Evolutionary conservation across 2,797 vertebrate species (phyloP), one percentile per base, ranked within the genome.

Genomic region (Synanceia verrucosa): DNA sequence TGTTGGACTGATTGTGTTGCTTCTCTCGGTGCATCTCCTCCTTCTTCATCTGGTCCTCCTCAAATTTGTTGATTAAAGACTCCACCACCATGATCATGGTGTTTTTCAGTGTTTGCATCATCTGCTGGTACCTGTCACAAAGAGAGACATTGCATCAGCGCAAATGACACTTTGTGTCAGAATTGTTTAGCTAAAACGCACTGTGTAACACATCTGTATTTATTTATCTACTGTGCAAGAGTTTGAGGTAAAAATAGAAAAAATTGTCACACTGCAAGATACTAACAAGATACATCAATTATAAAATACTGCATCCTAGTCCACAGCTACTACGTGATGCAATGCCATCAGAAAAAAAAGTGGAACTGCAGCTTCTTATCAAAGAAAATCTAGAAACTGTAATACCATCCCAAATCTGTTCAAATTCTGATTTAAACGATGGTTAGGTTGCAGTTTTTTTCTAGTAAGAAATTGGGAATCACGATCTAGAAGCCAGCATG

Each of bases 31-130:
- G 86, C 84, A 91, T 84, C 74, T 96, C 96, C 74, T 96, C 95
- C 84, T 94, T 94, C 80, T 51, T 93, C 58, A 95, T 86, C 61
- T 93, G 94, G 89, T 98, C 96, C 76, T 97, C 97, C 76, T 99
- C 97, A 90, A 97, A 97, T 55, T 94, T 96, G 81, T 95, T 95
- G 64, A 97, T 94, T 84, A 98, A 91, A 39, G 96, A 95, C 78
- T 98, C 97, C 34, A 97, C 96, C 36, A 95, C 96, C 57, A 93
- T 75, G 71, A 93, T 95, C 96, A 97, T 96, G 61, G 93, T 86
- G 87, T 93, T 96, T 90, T 98, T 99, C 80, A 99, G 76, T 16
- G 93, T 94, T 84, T 95, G 94, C 91, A 96, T 96, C 97, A 98
- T 98, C 86, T 97, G 95, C 81, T 94, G 94, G 85, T 98, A 99